phyloP scores from a whole-genome alignment of 2,888 invertebrate genomes.

The Thelaira solivaga region DNA sequence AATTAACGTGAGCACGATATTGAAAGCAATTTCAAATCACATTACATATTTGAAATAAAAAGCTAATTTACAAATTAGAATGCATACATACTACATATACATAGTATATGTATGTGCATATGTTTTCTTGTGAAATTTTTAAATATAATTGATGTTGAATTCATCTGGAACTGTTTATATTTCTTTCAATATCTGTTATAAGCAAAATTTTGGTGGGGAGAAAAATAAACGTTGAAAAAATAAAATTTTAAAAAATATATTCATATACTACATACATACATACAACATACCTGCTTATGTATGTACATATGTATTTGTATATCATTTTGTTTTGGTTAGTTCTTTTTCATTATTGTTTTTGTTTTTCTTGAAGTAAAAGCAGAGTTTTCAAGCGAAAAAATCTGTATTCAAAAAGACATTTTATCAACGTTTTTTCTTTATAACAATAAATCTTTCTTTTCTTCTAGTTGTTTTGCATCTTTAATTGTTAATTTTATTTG shows the following conservation, averaged over 20 bases:
- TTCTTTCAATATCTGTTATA: constrained; percentile 1
- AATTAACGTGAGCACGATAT: constrained; percentile 5
- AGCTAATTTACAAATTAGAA: too few species aligned
- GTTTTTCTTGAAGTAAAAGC: constrained; percentile 39
- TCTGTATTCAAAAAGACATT: constrained; percentile 42
- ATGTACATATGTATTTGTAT: constrained; percentile 8
- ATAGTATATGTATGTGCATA: too few species aligned
- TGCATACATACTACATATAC: too few species aligned
- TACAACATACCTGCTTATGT: too few species aligned
- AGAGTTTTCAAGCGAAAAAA: constrained; percentile 52
- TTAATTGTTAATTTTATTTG: neutral
- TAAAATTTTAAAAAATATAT: constrained; percentile 16
- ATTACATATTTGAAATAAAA: too few species aligned
- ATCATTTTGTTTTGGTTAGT: constrained; percentile 15
- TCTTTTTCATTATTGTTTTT: constrained; percentile 8
- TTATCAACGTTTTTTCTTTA: constrained; percentile 11
- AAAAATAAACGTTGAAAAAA: constrained; percentile 12
- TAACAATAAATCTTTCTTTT: constrained; percentile 24
- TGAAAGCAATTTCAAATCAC: too few species aligned
- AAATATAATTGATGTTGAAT: neutral
- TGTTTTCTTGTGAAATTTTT: too few species aligned
- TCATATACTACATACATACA: too few species aligned
- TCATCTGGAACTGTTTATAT: neutral
- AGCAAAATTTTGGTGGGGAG: constrained; percentile 9
- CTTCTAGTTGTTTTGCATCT: neutral